Percentiles rank a stretch among this genome's conserved stretches.
Evolutionary conservation across 1,140 invertebrate genomes (phyloP).

Genomic region (Leptinotarsa defecta): DNA sequence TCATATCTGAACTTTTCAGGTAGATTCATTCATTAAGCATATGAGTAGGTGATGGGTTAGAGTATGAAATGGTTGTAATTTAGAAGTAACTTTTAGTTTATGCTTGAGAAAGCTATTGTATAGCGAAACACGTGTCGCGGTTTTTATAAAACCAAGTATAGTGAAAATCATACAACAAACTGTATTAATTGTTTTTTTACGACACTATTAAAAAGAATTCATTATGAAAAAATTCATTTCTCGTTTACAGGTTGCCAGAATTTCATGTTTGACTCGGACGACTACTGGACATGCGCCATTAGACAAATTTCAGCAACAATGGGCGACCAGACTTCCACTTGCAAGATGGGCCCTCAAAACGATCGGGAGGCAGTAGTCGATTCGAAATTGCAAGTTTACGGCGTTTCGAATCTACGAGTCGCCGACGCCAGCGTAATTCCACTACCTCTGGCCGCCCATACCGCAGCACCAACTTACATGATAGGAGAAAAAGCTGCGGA

Average conservation of each 20-base stretch:
- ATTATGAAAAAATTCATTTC: too few relatives aligned
- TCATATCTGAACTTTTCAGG: too few relatives aligned
- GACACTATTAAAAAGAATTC: too few relatives aligned
- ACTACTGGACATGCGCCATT: constrained; percentile 77
- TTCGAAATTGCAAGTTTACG: constrained; percentile 70
- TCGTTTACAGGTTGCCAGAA: constrained; percentile 58
- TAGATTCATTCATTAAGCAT: too few relatives aligned
- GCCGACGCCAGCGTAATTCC: constrained; percentile 81
- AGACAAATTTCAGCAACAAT: constrained; percentile 66
- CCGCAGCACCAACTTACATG: constrained; percentile 61
- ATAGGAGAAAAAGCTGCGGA: constrained; percentile 64
- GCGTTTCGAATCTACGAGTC: constrained; percentile 71
- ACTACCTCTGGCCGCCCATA: constrained; percentile 63
- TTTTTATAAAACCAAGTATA: too few relatives aligned
- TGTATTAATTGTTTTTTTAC: too few relatives aligned
- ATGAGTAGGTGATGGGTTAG: too few relatives aligned
- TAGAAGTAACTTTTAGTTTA: too few relatives aligned
- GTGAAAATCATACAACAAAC: too few relatives aligned
- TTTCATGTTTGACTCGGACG: constrained; percentile 56
- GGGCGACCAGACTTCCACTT: constrained; percentile 74
- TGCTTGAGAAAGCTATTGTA: too few relatives aligned
- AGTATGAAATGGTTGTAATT: too few relatives aligned
- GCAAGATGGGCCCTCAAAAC: constrained; percentile 73
- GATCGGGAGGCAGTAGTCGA: constrained; percentile 77
- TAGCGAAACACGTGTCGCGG: too few relatives aligned